Evolutionary conservation across 2,797 vertebrate genomes (phyloP).

Genomic region (Sternarchorhynchus goeldii): DNA sequence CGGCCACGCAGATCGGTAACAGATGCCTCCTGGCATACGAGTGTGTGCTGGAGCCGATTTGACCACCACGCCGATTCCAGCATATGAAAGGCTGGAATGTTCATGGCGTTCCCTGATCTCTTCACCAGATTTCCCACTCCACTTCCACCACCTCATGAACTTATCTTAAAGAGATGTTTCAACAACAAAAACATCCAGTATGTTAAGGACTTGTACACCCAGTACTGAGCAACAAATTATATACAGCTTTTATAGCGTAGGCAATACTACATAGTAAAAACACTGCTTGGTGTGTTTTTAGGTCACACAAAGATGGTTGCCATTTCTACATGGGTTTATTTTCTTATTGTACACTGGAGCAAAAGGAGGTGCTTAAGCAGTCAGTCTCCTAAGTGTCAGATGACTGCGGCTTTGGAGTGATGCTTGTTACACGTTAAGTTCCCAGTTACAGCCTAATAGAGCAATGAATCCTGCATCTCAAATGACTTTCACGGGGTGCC

Average conservation of each 20-base stretch:
- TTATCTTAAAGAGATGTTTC: constrained; percentile 24
- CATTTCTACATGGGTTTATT: too few relatives aligned
- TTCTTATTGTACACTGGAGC: too few relatives aligned
- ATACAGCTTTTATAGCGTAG: neutral
- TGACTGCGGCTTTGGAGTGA: neutral
- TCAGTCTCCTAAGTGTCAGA: neutral
- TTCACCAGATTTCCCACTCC: constrained; percentile 49
- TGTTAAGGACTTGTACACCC: neutral
- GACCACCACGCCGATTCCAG: constrained; percentile 56
- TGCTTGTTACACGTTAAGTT: constrained; percentile 24
- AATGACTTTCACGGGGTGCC: constrained; percentile 10
- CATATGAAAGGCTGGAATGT: constrained; percentile 53
- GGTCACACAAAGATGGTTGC: too few relatives aligned
- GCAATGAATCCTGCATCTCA: constrained; percentile 27
- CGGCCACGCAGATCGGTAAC: constrained; percentile 68
- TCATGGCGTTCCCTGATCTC: constrained; percentile 56
- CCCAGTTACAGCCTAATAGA: constrained; percentile 24
- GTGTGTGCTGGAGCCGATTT: constrained; percentile 40
- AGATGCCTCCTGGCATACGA: constrained; percentile 65
- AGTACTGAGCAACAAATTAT: neutral
- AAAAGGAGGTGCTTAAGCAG: neutral
- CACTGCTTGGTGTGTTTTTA: neutral
- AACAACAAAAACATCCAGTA: neutral
- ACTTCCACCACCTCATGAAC: constrained; percentile 19
- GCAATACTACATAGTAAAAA: neutral